A percentile compares a stretch with the other conserved stretches of the same genome.
Conservation (phyloP, 2,113 vertebrate genomes). For the Fulmarus glacialis region DNA sequence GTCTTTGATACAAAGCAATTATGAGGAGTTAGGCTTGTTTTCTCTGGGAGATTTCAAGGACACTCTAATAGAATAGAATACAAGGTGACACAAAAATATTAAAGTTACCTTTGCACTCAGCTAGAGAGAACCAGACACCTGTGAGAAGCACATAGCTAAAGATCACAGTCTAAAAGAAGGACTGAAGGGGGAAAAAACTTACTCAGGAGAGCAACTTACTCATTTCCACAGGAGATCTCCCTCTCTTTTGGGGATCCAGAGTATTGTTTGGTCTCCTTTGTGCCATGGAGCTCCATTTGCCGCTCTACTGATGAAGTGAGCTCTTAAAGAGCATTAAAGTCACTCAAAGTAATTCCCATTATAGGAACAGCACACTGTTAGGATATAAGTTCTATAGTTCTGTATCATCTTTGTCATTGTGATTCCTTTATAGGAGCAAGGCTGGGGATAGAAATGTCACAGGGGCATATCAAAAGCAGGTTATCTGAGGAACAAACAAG, state of each 20-base stretch:
- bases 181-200: not conserved
- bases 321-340: not conserved
- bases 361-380: not conserved
- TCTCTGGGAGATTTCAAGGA: slow-evolving; percentile 8
- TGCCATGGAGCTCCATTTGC: not conserved
- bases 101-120: slow-evolving; percentile 53
- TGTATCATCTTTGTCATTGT: not conserved
- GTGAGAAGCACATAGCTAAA: not conserved
- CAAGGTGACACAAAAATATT: slow-evolving; percentile 46
- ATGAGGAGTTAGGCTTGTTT: slow-evolving; percentile 38
- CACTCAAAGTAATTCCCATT: not conserved
- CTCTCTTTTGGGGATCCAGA: not conserved
- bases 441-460: not conserved
- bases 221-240: not conserved
- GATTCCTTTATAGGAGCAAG: not conserved
- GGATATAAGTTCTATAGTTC: not conserved
- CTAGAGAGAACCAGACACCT: slow-evolving; percentile 12
- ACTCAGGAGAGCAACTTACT: not conserved
- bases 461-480: not conserved
- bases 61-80: slow-evolving; percentile 4
- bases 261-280: not conserved
- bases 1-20: slow-evolving; percentile 21
- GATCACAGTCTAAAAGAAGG: not conserved
- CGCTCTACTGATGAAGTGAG: not conserved
- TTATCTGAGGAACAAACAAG: not conserved